These are phyloP conservation scores for Micrasema minimum DNA, from an alignment of 1,140 invertebrate genomes.

Conservation along the genomic window DNA sequence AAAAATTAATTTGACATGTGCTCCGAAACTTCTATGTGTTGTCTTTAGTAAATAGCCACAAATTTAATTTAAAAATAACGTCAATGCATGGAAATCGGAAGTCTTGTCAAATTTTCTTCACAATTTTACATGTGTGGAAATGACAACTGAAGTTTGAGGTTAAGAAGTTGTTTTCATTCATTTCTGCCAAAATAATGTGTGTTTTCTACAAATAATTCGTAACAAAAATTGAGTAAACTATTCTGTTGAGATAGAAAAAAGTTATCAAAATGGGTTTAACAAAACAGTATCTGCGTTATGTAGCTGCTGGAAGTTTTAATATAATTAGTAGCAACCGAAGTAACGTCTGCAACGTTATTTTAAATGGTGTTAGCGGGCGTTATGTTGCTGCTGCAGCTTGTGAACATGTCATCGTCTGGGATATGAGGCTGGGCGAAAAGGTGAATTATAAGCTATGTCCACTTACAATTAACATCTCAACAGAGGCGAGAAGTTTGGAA, in stretches of 20 bases:
- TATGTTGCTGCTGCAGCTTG: constrained; percentile 90
- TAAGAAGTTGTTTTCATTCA: not conserved
- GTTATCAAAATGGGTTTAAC: constrained; percentile 85
- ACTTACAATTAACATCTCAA: too few species aligned
- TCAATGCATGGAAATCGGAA: too few species aligned
- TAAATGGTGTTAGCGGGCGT: constrained; percentile 80
- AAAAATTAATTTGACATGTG: too few species aligned
- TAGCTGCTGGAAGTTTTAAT: constrained; percentile 84
- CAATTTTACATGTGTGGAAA: too few species aligned
- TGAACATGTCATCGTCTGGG: constrained; percentile 95
- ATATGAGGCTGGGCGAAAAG: constrained; percentile 89
- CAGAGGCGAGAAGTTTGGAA: too few species aligned
- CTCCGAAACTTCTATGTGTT: too few species aligned
- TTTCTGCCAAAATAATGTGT: not conserved
- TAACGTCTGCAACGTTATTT: constrained; percentile 81
- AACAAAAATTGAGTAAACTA: not conserved
- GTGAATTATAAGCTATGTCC: too few species aligned
- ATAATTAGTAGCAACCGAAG: constrained; percentile 83
- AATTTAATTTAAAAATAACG: too few species aligned
- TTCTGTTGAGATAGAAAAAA: too few species aligned
- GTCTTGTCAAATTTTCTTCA: too few species aligned
- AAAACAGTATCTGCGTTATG: constrained; percentile 95
- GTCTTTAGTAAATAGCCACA: too few species aligned
- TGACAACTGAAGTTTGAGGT: not conserved
- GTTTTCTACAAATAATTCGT: not conserved